Evolutionary conservation across 2,797 vertebrate genomes (phyloP).

Genomic region (Megaceryle alcyon): DNA sequence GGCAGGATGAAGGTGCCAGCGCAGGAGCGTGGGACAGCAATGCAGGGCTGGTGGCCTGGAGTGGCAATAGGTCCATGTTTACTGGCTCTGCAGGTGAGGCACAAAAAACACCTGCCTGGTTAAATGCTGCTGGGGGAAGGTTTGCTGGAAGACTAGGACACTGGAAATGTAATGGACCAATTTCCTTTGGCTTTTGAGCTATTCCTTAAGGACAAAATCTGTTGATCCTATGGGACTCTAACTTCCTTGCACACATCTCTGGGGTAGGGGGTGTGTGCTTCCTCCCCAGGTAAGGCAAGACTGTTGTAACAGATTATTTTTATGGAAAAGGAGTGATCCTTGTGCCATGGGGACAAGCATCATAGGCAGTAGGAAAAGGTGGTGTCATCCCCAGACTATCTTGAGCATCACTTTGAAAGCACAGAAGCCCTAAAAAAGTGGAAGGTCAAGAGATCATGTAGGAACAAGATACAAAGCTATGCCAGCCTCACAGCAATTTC

Average conservation of each 20-base stretch:
- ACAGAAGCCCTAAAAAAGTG: not conserved
- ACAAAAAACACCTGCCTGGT: not conserved
- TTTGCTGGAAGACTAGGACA: not conserved
- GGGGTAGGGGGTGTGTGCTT: not conserved
- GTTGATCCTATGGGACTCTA: not conserved
- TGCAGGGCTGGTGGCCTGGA: fast-evolving
- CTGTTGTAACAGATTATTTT: not conserved
- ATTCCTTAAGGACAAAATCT: not conserved
- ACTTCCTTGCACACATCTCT: not conserved
- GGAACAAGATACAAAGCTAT: not conserved
- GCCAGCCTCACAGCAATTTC: not conserved
- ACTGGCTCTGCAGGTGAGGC: not conserved
- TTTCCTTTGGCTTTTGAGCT: not conserved
- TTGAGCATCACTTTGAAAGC: not conserved
- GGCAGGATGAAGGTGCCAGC: not conserved
- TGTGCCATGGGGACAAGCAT: not conserved
- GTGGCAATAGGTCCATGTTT: not conserved
- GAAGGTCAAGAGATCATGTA: not conserved
- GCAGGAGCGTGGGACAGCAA: not conserved
- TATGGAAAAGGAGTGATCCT: not conserved
- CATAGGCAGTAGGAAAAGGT: not conserved
- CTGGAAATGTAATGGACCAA: not conserved
- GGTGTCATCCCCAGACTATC: not conserved
- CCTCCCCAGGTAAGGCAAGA: not conserved
- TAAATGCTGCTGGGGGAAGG: not conserved